Evolutionary conservation across 92 coral and sea anemone genomes (phyloP).

Genomic region (Parazoanthus swiftii): DNA sequence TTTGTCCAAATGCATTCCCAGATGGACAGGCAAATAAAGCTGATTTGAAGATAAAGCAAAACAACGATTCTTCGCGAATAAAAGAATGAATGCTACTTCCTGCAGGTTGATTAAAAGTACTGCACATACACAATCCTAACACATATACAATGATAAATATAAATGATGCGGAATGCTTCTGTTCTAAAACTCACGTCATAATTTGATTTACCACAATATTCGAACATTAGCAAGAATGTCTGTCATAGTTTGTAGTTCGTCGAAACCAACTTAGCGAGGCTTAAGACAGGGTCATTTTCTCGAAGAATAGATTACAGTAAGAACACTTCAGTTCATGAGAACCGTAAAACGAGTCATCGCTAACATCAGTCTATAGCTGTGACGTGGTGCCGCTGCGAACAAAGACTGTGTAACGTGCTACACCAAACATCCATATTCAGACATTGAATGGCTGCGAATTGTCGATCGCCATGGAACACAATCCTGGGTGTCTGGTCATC

Average conservation of each 20-base stretch:
- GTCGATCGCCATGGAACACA: background rate
- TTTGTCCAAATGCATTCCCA: background rate
- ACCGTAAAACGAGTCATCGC: constrained; percentile 13
- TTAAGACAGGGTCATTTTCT: background rate
- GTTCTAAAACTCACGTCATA: background rate
- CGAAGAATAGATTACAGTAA: constrained; percentile 24
- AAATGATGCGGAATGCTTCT: background rate
- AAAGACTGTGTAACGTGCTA: constrained; percentile 16
- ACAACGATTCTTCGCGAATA: constrained; percentile 4
- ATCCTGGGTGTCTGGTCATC: background rate
- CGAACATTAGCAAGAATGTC: background rate
- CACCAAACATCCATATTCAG: background rate
- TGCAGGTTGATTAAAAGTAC: constrained; percentile 6
- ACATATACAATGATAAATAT: background rate
- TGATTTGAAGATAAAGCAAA: background rate
- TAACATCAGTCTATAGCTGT: background rate
- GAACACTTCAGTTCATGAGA: constrained; percentile 27
- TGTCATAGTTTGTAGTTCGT: background rate
- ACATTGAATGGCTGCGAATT: background rate
- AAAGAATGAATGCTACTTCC: constrained; percentile 29
- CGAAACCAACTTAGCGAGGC: background rate
- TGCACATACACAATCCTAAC: background rate
- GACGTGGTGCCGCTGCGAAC: constrained; percentile 24
- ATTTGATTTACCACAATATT: background rate
- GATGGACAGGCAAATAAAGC: background rate